These are phyloP conservation scores for Thomomys bottae DNA, from an alignment of 2,113 vertebrate genomes.

Conservation along the genomic window DNA sequence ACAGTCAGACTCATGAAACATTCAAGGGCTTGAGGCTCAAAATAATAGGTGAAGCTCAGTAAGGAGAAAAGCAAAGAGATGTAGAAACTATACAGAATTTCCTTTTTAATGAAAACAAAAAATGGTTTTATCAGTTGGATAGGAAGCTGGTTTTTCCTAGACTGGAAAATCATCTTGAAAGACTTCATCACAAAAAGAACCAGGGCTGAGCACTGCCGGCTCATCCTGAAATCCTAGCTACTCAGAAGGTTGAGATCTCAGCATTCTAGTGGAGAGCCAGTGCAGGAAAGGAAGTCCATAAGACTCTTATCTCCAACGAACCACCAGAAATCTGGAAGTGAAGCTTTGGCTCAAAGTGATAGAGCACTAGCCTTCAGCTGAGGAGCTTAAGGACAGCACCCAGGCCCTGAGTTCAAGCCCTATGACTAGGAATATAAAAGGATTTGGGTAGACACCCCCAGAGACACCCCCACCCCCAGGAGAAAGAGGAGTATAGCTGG, in stretches of 20 bases:
- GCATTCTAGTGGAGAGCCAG: too few relatives aligned
- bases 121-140: constrained; percentile 54
- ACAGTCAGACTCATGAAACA: background rate
- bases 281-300: too few relatives aligned
- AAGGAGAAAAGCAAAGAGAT: background rate
- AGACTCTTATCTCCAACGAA: too few relatives aligned
- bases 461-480: constrained; percentile 59
- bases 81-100: constrained; percentile 10
- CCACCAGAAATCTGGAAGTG: too few relatives aligned
- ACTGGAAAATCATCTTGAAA: constrained; percentile 78
- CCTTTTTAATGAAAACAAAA: constrained; percentile 44
- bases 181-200: constrained; percentile 69
- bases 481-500: constrained; percentile 73
- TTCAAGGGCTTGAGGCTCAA: background rate
- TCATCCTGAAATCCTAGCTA: too few relatives aligned
- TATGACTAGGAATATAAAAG: background rate
- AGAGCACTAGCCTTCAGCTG: too few relatives aligned
- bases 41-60: constrained; percentile 6
- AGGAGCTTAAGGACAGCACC: too few relatives aligned
- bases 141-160: constrained; percentile 67
- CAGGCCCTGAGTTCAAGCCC: too few relatives aligned
- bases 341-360: too few relatives aligned
- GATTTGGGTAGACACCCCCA: constrained; percentile 75
- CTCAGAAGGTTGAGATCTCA: too few relatives aligned
- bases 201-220: background rate